Evolutionary conservation across 2,888 invertebrate genomes (phyloP), one percentile per base, ranked within the genome.

Genomic region (Brenthis hecate): DNA sequence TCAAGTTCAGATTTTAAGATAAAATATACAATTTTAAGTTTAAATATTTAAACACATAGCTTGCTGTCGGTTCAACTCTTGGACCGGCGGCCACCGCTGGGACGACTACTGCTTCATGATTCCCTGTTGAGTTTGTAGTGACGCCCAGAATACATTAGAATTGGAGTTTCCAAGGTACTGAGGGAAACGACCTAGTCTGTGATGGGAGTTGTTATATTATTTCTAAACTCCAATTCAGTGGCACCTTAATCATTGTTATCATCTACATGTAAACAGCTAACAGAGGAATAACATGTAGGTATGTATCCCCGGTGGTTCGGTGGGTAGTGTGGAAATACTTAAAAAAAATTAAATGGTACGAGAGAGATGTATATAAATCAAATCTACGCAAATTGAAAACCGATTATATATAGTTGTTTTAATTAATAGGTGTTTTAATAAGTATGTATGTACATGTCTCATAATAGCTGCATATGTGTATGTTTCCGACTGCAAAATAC

Each of bases 191-290:
- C 85, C 86, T 86, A 85, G 84, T 78, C 79, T 80, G 81, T 84
- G 86, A 86, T 75, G 81, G 84, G 87, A 84, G 85, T 85, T 85
- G 78, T 80, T 87, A 88, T 91, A 91, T 90, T 90, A 88, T 88
- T 88, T 89, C 89, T 89, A 85, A 86, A 88, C 77, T 86, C 78
- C 80, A 79, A 80, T 81, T 82, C 80, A 80, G 77, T 75, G 75
- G 80, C 82, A 85, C 85, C 86, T 88, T 90, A 88, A 89, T 90
- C 89, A 89, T 89, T 89, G 85, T 90, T 89, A 90, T 88, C 88
- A 87, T 83, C 77, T 80, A 81, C 81, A 83, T 78, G 82, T 73
- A 72, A 75, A 76, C 68, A 75, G 71, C 73, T 73, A 69, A 70
- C 75, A 55, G 72, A 60, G 75, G 75, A 76, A 74, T 75, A 75